Base-by-base conservation (phyloP, 2,797 vertebrate genomes). In the Urophycis tenuis region DNA sequence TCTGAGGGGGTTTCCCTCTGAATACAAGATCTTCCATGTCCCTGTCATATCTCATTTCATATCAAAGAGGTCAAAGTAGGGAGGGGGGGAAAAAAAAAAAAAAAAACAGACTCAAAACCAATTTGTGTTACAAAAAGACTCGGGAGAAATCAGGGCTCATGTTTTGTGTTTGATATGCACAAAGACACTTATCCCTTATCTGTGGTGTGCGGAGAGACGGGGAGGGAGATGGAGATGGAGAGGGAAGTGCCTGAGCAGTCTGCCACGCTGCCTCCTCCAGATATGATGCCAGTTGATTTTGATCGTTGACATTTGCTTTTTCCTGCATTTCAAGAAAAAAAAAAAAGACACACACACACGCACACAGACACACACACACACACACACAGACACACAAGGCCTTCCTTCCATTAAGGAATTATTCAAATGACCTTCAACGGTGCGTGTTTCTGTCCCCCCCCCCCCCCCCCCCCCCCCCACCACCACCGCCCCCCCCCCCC, bases 291-390 rank as follows among this genome's bases (percentile, higher is more conserved):
- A 90, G 89, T 90, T 90, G 90, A 92, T 93, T 92, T 91, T 92
- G 92, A 93, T 93, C 91, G 91, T 91, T 93, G 92, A 93, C 92
- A 93, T 93, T 93, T 93, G 89, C 89, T 92, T 93, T 91, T 91
- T 91, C 90, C 89, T 93, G 92, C 91, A 91, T 92, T 88, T 87
- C 75, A 84, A 90, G 90, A 91, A 91, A 90, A 75, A 45, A 45
- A 45, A 19, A 15, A 49, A 3, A 25, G 3, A 80, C 73, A 77
- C 17, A 73, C 34, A 15, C 31, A 72, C 91, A 89, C n/a, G 74
- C n/a, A n/a, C n/a, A n/a, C n/a, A n/a, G n/a, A n/a, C n/a, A n/a
- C n/a, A n/a, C n/a, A n/a, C n/a, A n/a, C n/a, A n/a, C n/a, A n/a
- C n/a, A n/a, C n/a, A n/a, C n/a, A n/a, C n/a, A 77, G 19, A 73